Evolutionary conservation across 2,888 invertebrate genomes (phyloP).

Genomic region (Agrotis exclamationis): DNA sequence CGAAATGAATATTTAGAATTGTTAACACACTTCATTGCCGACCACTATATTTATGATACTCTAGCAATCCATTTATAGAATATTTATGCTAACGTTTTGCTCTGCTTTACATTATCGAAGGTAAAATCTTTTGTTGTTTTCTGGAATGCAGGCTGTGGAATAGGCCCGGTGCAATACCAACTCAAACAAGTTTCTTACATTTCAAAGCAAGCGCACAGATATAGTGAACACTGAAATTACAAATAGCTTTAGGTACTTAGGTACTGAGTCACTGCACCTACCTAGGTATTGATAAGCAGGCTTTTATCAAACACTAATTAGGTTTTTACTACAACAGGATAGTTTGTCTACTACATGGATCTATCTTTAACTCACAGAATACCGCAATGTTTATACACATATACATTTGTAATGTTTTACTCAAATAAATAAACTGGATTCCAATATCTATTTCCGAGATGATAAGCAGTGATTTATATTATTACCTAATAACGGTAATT

Average conservation of each 20-base stretch:
- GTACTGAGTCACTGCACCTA: slow-evolving; percentile 28
- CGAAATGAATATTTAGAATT: slow-evolving; percentile 73
- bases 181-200: slow-evolving; percentile 61
- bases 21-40: slow-evolving; percentile 43
- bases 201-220: slow-evolving; percentile 45
- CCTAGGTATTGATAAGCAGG: slow-evolving; percentile 16
- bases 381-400: slow-evolving; percentile 13
- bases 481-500: slow-evolving; percentile 44
- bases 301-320: slow-evolving; percentile 32
- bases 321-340: not conserved
- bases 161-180: slow-evolving; percentile 52
- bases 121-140: slow-evolving; percentile 60
- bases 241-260: slow-evolving; percentile 34
- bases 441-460: not conserved
- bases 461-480: slow-evolving; percentile 20
- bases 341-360: slow-evolving; percentile 7
- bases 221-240: slow-evolving; percentile 52
- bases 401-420: not conserved
- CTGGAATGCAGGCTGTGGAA: slow-evolving; percentile 62
- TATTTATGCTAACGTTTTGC: slow-evolving; percentile 13
- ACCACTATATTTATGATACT: slow-evolving; percentile 42
- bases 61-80: slow-evolving; percentile 16
- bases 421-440: slow-evolving; percentile 3
- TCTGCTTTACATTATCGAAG: slow-evolving; percentile 48
- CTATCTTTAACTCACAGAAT: slow-evolving; percentile 17